Base-by-base conservation (phyloP, 2,888 invertebrate species). In the Ceramica pisi region DNA sequence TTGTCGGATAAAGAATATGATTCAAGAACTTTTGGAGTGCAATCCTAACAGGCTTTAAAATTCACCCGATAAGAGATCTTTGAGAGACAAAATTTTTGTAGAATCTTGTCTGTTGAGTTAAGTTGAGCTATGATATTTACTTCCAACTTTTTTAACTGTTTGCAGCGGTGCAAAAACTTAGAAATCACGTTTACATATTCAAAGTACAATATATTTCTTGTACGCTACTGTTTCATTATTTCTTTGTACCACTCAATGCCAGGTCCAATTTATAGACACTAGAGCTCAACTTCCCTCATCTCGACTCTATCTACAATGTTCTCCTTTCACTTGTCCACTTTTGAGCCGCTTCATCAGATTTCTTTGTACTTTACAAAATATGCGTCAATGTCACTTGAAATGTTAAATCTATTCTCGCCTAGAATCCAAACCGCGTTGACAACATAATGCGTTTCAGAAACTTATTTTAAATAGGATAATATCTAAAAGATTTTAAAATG, bases 71-170 rank as follows among this genome's bases (percentile, higher is more conserved):
- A 26, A 19, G 9, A 31, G n/a, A 48, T 50, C 1, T 44, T 59
- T 26, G 12, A 38, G 38, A 56, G 12, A 16, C 53, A 21, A 62
- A 19, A 51, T 12, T 55, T 38, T 75, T 61, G 8, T 12, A 14
- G 21, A 70, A 51, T 51, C 1, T 53, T 41, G 35, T 55, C 35
- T 67, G 64, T 38, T 60, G 55, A 55, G 57, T 21, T 46, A 51
- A 38, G 50, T 35, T 55, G n/a, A 63, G 31, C 48, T 51, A 23
- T n/a, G 21, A 31, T 21, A 50, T 19, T 48, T 4, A 38, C 7
- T 35, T 48, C 59, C 44, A 81, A 35, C 66, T 64, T 31, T 14
- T 46, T 23, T 16, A 26, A 64, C 71, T 51, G 59, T 23, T 23
- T 14, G 50, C 41, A 50, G 50, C 16, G 41, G 66, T 63, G 59